These are phyloP conservation scores for Helicolenus hilgendorfi DNA, from an alignment of 2,797 vertebrate species.

Conservation along the genomic window DNA sequence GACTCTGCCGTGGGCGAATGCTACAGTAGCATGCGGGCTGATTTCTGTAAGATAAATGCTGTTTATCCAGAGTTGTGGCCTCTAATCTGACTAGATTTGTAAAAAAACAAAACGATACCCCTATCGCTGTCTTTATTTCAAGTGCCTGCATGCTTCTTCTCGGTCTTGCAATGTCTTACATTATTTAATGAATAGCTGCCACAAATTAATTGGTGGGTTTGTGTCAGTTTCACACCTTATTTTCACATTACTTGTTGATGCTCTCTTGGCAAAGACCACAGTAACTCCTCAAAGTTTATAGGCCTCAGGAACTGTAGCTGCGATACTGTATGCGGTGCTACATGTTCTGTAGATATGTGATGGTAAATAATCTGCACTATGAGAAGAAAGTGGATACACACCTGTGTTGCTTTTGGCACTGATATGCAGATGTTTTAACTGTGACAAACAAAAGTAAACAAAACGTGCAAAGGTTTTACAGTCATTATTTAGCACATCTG, in stretches of 20 bases:
- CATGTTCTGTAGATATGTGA: not conserved
- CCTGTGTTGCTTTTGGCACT: not conserved
- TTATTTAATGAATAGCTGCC: slow-evolving; percentile 16
- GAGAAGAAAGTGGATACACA: not conserved
- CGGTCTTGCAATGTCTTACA: not conserved
- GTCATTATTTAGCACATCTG: not conserved
- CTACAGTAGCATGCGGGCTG: not conserved
- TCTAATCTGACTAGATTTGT: not conserved
- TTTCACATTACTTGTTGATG: not conserved
- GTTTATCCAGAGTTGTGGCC: not conserved
- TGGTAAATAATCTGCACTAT: not conserved
- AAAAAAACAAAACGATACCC: not conserved
- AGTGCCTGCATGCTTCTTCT: slow-evolving; percentile 25
- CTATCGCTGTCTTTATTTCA: not conserved
- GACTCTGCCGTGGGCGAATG: not conserved
- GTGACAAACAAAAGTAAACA: not conserved
- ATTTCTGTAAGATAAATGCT: not conserved
- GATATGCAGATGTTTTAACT: not conserved
- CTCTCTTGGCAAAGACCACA: not conserved
- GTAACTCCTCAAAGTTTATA: not conserved
- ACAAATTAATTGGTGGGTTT: slow-evolving; percentile 37
- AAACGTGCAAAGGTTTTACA: not conserved
- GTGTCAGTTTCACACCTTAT: slow-evolving; percentile 20
- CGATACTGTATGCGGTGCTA: not conserved
- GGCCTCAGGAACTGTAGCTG: not conserved